Evolutionary conservation across 2,797 vertebrate genomes (phyloP).

Genomic region (Rousettus madagascariensis): DNA sequence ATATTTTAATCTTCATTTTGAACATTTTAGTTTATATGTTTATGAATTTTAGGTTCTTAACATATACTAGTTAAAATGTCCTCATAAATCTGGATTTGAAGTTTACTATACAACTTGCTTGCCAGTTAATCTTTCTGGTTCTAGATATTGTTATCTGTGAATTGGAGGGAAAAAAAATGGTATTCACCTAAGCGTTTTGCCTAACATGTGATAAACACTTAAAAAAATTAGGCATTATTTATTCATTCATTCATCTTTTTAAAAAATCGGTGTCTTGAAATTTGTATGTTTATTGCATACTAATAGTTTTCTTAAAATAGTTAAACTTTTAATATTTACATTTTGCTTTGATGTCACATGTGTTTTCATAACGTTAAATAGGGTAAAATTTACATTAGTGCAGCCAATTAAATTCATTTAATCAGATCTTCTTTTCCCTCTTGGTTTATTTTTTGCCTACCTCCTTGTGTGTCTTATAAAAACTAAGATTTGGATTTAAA

Average conservation of each 20-base stretch:
- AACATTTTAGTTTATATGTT: neutral
- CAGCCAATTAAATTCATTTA: neutral
- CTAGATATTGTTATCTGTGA: neutral
- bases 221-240: neutral
- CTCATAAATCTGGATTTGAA: neutral
- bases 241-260: neutral
- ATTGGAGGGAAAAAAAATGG: neutral
- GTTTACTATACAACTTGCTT: neutral
- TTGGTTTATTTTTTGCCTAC: neutral
- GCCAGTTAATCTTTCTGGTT: neutral
- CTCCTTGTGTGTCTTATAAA: neutral
- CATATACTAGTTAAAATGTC: neutral
- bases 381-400: neutral
- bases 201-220: neutral
- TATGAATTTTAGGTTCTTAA: neutral
- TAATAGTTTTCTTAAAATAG: constrained; percentile 9
- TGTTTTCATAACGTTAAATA: neutral
- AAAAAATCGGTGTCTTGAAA: neutral
- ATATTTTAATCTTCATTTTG: constrained; percentile 8
- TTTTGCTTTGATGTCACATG: neutral
- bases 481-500: constrained; percentile 43
- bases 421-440: neutral
- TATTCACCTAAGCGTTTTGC: neutral
- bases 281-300: neutral
- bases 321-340: neutral